Evolutionary conservation across 2,797 vertebrate genomes (phyloP).

Genomic region (Borostomias antarcticus): DNA sequence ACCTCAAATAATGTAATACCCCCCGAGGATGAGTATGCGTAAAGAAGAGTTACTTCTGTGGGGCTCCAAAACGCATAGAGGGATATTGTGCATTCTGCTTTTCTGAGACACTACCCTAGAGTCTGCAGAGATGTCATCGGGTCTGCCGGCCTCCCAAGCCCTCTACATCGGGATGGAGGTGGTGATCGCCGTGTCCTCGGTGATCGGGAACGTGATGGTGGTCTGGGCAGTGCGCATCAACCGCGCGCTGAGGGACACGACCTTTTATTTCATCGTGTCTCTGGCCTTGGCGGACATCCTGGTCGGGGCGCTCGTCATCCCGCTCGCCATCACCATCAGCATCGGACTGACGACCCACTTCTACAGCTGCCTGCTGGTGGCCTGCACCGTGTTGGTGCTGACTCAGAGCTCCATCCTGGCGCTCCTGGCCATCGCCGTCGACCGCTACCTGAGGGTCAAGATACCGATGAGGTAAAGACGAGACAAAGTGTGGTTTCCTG

Average conservation of each 20-base stretch:
- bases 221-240: conserved; percentile 94
- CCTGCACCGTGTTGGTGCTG: conserved; percentile 90
- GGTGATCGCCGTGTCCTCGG: conserved; percentile 87
- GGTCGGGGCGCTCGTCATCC: conserved; percentile 90
- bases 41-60: conserved; percentile 28
- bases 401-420: conserved; percentile 96
- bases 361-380: conserved; percentile 88
- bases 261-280: conserved; percentile 92
- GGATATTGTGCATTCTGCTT: conserved; percentile 26
- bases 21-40: conserved; percentile 31
- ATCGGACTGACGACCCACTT: conserved; percentile 85
- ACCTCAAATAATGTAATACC: neutral
- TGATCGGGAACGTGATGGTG: conserved; percentile 93
- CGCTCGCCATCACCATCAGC: conserved; percentile 90
- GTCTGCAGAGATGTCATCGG: conserved; percentile 72
- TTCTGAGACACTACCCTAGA: conserved; percentile 38
- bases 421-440: conserved; percentile 91
- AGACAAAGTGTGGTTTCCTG: neutral
- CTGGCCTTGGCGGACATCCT: conserved; percentile 93
- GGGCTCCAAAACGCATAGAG: conserved; percentile 35
- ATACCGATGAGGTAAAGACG: conserved; percentile 87
- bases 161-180: conserved; percentile 91
- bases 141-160: conserved; percentile 73
- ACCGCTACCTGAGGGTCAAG: conserved; percentile 92
- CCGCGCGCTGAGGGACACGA: conserved; percentile 88